Conservation (phyloP, 2,888 invertebrate genomes). For the Drosophila sordidula region DNA sequence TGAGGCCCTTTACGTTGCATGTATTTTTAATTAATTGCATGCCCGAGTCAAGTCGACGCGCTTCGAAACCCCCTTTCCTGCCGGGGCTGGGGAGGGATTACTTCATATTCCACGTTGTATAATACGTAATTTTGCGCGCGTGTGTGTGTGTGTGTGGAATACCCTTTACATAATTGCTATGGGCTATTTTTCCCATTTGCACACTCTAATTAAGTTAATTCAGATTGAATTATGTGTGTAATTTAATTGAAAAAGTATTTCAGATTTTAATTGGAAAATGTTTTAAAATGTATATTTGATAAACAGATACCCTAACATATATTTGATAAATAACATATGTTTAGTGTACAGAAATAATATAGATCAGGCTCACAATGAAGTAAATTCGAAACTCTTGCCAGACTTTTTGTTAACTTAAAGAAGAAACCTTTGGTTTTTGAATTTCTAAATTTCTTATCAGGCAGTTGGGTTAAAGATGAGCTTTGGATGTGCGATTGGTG, state of each 20-base stretch:
- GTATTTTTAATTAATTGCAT: conserved; percentile 81
- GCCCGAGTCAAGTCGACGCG: conserved; percentile 53
- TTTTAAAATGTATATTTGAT: neutral
- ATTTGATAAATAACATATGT: no score
- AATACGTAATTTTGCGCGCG: neutral
- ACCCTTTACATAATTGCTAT: conserved; percentile 21
- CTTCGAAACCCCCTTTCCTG: conserved; percentile 14
- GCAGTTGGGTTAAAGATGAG: no score
- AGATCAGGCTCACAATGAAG: no score
- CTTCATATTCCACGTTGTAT: conserved; percentile 13
- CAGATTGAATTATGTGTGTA: conserved; percentile 24
- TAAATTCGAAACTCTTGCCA: no score
- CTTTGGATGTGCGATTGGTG: no score
- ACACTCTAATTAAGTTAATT: conserved; percentile 30
- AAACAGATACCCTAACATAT: no score
- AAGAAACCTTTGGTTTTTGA: no score
- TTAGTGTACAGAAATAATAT: no score
- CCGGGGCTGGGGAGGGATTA: neutral
- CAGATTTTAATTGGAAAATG: neutral
- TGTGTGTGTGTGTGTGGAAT: conserved; percentile 6
- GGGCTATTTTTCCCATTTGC: conserved; percentile 8
- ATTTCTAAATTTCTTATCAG: no score
- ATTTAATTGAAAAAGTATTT: conserved; percentile 34
- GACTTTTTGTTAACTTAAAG: no score
- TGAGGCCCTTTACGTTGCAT: conserved; percentile 68